phyloP scores from a whole-genome alignment of 2,113 vertebrate genomes.

The Donacobius atricapilla region DNA sequence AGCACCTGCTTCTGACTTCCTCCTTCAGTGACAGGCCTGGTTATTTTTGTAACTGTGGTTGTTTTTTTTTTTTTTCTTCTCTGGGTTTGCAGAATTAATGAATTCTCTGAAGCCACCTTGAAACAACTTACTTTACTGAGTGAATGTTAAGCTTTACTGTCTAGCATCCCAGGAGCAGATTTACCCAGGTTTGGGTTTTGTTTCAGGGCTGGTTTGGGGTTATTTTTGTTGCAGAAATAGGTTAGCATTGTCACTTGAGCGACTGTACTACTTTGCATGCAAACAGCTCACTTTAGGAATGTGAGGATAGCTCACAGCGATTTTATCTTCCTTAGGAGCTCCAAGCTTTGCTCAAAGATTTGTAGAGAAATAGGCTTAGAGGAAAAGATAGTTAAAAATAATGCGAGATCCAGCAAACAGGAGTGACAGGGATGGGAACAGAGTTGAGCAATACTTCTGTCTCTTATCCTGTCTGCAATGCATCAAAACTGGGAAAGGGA shows the following conservation, averaged over 20 bases:
- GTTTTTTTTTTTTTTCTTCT: background rate
- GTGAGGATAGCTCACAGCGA: background rate
- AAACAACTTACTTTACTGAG: background rate
- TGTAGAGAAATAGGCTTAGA: background rate
- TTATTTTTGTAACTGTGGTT: background rate
- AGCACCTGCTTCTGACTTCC: conserved; percentile 4
- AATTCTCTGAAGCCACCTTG: background rate
- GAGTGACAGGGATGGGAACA: background rate
- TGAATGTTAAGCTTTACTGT: background rate
- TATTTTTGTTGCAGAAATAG: background rate
- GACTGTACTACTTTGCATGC: background rate
- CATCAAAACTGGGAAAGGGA: background rate
- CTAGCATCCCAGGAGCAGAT: background rate
- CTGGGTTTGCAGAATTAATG: background rate
- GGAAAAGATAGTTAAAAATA: background rate
- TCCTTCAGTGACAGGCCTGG: background rate
- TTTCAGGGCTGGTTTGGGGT: background rate
- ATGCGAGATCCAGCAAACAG: background rate
- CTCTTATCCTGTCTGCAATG: background rate
- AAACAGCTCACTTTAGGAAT: background rate
- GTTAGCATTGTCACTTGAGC: background rate
- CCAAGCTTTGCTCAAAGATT: background rate
- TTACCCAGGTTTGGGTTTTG: background rate
- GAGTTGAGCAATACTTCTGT: background rate
- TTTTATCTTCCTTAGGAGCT: background rate